A percentile compares a stretch with the other conserved stretches of the same genome.
These are phyloP conservation scores for Acyrthosiphon pisum DNA, from an alignment of 1,140 invertebrate genomes.

Conservation along the genomic window DNA sequence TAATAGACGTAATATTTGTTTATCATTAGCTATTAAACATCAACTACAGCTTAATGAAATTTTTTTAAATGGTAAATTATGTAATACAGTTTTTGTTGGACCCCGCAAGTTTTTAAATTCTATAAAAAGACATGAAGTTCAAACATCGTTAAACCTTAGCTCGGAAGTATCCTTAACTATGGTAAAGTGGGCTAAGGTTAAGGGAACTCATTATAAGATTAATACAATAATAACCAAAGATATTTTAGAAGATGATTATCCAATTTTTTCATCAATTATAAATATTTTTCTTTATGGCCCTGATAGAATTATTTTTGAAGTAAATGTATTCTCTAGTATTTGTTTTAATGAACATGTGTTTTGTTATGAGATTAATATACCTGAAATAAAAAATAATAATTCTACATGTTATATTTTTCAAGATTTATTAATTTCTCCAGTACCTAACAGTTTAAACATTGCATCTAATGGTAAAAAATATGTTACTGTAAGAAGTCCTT, in stretches of 20 bases:
- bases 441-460: not conserved
- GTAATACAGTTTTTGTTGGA: not conserved
- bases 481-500: not conserved
- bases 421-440: not conserved
- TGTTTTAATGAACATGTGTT: conserved; percentile 5
- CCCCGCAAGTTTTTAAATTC: not conserved
- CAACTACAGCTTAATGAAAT: not conserved
- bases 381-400: not conserved
- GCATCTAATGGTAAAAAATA: not conserved
- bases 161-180: not conserved
- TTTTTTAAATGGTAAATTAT: not conserved
- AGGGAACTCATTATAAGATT: not conserved
- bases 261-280: not conserved
- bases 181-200: not conserved
- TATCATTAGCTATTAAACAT: not conserved
- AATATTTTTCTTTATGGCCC: not conserved
- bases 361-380: not conserved
- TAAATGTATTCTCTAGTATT: not conserved
- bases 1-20: not conserved
- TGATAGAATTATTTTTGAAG: not conserved
- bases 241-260: not conserved
- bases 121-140: not conserved
- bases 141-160: not conserved
- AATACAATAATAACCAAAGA: not conserved
- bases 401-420: not conserved